Evolutionary conservation across 2,113 vertebrate species (phyloP).

Genomic region (Burhinus oedicnemus): DNA sequence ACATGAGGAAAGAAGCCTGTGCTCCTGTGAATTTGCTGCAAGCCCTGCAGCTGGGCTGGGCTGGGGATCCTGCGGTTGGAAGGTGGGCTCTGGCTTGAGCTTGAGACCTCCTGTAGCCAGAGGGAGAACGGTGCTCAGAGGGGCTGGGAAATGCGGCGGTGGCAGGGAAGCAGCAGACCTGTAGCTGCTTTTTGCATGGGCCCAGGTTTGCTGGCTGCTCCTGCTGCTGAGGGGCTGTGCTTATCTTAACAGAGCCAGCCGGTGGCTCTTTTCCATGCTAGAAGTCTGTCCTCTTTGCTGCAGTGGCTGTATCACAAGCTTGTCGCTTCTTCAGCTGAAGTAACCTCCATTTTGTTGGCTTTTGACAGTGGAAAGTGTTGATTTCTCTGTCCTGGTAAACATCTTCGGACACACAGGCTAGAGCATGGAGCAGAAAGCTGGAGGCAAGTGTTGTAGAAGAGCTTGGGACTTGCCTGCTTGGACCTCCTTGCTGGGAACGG

Average conservation of each 20-base stretch:
- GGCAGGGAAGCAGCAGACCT: background rate
- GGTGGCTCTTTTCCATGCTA: background rate
- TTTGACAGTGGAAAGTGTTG: background rate
- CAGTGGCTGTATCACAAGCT: background rate
- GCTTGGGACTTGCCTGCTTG: background rate
- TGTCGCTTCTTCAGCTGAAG: background rate
- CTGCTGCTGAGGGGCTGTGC: background rate
- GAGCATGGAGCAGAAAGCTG: background rate
- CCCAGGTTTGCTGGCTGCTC: background rate
- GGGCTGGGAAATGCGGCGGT: accelerated
- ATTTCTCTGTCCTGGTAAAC: background rate
- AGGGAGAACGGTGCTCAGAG: background rate
- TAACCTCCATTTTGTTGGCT: background rate
- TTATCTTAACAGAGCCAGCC: background rate
- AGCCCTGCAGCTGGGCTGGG: background rate
- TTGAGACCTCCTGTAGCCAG: background rate
- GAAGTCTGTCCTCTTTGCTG: background rate
- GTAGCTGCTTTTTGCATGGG: background rate
- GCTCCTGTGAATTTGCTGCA: background rate
- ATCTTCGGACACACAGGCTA: background rate
- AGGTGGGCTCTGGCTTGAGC: background rate
- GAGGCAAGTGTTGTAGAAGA: background rate
- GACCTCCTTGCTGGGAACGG: background rate
- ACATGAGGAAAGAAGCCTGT: background rate
- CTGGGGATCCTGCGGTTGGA: background rate